A percentile compares a stretch with the other conserved stretches of the same genome.
Conservation (phyloP, 2,888 invertebrate genomes). For the Lasioglossum zephyrum region DNA sequence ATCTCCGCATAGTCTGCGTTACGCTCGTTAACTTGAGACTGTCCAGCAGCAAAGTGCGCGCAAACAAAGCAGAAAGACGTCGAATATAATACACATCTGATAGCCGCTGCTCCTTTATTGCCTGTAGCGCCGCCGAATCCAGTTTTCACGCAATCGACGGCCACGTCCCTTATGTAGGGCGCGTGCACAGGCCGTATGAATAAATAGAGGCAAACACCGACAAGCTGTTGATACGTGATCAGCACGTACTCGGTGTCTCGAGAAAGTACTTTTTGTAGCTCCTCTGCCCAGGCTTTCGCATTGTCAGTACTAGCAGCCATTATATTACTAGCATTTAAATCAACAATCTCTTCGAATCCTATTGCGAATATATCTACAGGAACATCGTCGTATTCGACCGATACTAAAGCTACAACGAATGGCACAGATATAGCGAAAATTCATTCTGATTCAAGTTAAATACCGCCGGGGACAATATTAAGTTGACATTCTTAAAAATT, state of each 20-base stretch:
- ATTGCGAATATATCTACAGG: slow-evolving; percentile 98
- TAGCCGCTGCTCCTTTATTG: slow-evolving; percentile 98
- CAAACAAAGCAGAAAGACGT: slow-evolving; percentile 99
- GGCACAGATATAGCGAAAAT: not conserved
- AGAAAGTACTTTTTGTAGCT: slow-evolving; percentile 95
- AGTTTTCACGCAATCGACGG: slow-evolving; percentile 98
- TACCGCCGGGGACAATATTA: not conserved
- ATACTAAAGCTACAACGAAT: slow-evolving; percentile 82
- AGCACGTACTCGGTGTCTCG: slow-evolving; percentile 95
- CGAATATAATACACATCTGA: slow-evolving; percentile 95
- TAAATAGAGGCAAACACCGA: slow-evolving; percentile 98
- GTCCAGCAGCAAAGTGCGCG: slow-evolving; percentile 99
- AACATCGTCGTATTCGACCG: slow-evolving; percentile 84
- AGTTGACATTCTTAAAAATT: too few species aligned
- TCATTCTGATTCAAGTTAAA: not conserved
- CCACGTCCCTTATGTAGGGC: slow-evolving; percentile 95
- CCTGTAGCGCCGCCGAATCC: slow-evolving; percentile 98
- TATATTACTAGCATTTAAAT: slow-evolving; percentile 99
- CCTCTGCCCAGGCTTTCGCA: slow-evolving; percentile 97
- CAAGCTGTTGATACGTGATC: slow-evolving; percentile 96
- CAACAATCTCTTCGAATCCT: slow-evolving; percentile 99
- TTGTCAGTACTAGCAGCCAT: slow-evolving; percentile 97
- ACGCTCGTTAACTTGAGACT: slow-evolving; percentile 96
- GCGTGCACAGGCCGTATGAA: slow-evolving; percentile 96
- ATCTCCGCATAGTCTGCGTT: slow-evolving; percentile 99